Conservation (phyloP, 2,888 invertebrate genomes). For the Hydropsyche betteni region DNA sequence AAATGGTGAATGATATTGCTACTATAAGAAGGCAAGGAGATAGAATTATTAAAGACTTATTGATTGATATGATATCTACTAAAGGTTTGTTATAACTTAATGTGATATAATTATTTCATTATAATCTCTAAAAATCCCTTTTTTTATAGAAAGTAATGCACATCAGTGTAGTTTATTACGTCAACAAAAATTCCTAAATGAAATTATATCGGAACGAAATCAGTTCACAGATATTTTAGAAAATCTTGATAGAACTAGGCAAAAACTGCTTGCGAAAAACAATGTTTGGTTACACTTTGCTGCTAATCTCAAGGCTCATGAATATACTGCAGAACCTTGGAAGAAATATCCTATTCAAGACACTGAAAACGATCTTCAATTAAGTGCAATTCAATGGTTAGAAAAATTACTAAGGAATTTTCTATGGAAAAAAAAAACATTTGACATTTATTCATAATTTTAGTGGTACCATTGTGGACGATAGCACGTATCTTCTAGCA, state of each 20-base stretch:
- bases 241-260: slow-evolving; percentile 69
- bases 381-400: too few relatives aligned
- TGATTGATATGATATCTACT: slow-evolving; percentile 69
- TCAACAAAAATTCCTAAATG: slow-evolving; percentile 79
- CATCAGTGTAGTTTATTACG: slow-evolving; percentile 75
- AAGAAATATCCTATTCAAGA: slow-evolving; percentile 53
- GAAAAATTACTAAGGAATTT: too few relatives aligned
- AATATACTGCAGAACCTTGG: slow-evolving; percentile 67
- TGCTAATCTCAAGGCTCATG: slow-evolving; percentile 72
- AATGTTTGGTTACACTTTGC: slow-evolving; percentile 78
- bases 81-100: slow-evolving; percentile 60
- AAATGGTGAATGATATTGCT: slow-evolving; percentile 83
- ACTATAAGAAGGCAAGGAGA: slow-evolving; percentile 70
- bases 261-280: slow-evolving; percentile 67
- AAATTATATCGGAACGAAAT: slow-evolving; percentile 65
- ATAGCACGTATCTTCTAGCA: slow-evolving; percentile 58
- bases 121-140: slow-evolving; percentile 23
- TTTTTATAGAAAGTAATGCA: slow-evolving; percentile 73
- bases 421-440: too few relatives aligned
- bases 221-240: slow-evolving; percentile 61
- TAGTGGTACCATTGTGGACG: slow-evolving; percentile 60
- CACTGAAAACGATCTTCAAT: too few relatives aligned
- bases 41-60: slow-evolving; percentile 71
- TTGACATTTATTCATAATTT: slow-evolving; percentile 44
- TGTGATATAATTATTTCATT: background rate